Percentiles rank a stretch among this genome's conserved stretches.
Conservation (phyloP, 2,113 vertebrate genomes). For the Sturnira hondurensis region DNA sequence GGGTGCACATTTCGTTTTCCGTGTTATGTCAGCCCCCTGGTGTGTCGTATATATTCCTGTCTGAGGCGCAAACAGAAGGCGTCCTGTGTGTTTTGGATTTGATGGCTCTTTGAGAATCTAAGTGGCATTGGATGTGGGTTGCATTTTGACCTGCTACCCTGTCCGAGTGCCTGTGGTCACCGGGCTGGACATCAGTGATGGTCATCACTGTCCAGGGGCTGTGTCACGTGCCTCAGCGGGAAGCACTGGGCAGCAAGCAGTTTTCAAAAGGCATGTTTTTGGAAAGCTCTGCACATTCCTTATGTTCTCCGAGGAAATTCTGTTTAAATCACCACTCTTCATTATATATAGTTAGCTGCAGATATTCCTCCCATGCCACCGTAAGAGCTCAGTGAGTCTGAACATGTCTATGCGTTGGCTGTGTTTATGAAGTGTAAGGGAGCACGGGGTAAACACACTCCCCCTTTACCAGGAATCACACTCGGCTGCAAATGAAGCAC, state of each 20-base stretch:
- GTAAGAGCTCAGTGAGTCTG: background rate
- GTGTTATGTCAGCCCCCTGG: background rate
- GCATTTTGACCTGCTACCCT: slow-evolving; percentile 51
- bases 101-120: slow-evolving; percentile 49
- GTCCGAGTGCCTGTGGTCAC: slow-evolving; percentile 42
- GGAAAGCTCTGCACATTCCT: slow-evolving; percentile 54
- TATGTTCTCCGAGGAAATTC: slow-evolving; percentile 31
- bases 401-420: background rate
- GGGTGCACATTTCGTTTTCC: slow-evolving; percentile 20
- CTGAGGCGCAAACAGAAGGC: slow-evolving; percentile 13
- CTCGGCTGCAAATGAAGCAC: background rate
- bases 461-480: background rate
- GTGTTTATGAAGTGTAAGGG: background rate
- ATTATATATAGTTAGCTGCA: slow-evolving; percentile 44
- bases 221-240: slow-evolving; percentile 33
- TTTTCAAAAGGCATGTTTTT: slow-evolving; percentile 41
- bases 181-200: slow-evolving; percentile 33
- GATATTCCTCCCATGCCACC: background rate
- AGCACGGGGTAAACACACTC: background rate
- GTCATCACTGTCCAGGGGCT: slow-evolving; percentile 33
- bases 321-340: slow-evolving; percentile 46
- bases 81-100: slow-evolving; percentile 44
- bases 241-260: slow-evolving; percentile 43
- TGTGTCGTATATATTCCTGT: background rate
- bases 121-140: slow-evolving; percentile 55